Base-by-base conservation (phyloP, 1,140 invertebrate species). In the Wasmannia auropunctata region DNA sequence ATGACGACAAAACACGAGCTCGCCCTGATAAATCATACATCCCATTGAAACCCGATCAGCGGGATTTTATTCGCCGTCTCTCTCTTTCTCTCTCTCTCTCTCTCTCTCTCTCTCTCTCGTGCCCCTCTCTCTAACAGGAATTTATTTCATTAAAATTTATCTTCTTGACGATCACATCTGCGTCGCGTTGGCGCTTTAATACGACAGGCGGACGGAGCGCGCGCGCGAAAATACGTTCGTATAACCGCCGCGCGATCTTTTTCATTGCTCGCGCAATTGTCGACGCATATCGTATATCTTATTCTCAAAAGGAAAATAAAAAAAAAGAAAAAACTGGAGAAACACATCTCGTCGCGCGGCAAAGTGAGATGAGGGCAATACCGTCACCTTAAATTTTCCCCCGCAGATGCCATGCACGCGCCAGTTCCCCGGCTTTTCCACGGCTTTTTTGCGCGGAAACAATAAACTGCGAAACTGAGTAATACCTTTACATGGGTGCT, bases 131-230 rank as follows among this genome's bases (percentile, higher is more conserved):
- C n/a, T n/a, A n/a, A 25, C 16, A 43, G 49, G 34, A 80, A 80
- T 80, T 80, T 69, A 69, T 80, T 80, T 80, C 77, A 80, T 80
- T 54, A 80, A 80, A 80, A 80, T 80, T 69, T 80, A 80, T 80
- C 77, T 56, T 28, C 43, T 25, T 22, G 75, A 22, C 31, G 16
- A 69, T 34, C 43, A 8, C 72, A 60, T 40, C 54, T 60, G 28
- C 25, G 43, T 67, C 60, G 28, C 43, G n/a, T 79, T 37, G 49
- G 14, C n/a, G n/a, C 22, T 67, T 67, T 37, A 67, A 79, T 79
- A 67, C 34, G 60, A 79, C 40, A 10, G 40, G 1, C 19, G 3
- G 14, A 22, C 25, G 49, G 40, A 25, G 43, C 43, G 28, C 28
- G 14, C n/a, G n/a, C n/a, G n/a, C n/a, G n/a, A n/a, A 28, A 22